These are phyloP conservation scores for Papilio polyxenes DNA, from an alignment of 1,140 invertebrate species.

Conservation along the genomic window DNA sequence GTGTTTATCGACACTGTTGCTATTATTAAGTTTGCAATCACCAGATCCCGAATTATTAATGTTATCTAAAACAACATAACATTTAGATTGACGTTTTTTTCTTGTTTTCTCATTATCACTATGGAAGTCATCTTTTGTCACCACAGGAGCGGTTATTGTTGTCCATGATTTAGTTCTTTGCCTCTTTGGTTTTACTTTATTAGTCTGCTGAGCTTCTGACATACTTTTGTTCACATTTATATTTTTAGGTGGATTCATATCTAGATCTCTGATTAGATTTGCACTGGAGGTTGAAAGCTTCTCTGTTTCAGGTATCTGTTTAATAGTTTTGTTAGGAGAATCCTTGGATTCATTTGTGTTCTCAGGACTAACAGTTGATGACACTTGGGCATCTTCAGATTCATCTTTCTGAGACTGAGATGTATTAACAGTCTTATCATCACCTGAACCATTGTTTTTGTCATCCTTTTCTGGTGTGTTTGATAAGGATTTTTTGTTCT, in stretches of 20 bases:
- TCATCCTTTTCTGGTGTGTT: constrained; percentile 14
- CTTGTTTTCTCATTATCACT: constrained; percentile 66
- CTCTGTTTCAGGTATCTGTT: constrained; percentile 38
- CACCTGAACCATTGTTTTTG: constrained; percentile 21
- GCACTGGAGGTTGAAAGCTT: constrained; percentile 47
- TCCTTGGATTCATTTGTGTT: constrained; percentile 19
- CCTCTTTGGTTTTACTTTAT: constrained; percentile 52
- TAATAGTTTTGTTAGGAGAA: not conserved
- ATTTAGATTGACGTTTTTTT: constrained; percentile 50
- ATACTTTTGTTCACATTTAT: constrained; percentile 56
- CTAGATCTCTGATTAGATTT: constrained; percentile 51
- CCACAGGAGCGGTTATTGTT: constrained; percentile 39
- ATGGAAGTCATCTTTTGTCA: constrained; percentile 52
- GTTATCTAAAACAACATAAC: constrained; percentile 15
- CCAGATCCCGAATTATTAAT: constrained; percentile 44
- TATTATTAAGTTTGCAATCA: constrained; percentile 45
- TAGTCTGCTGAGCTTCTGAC: constrained; percentile 45
- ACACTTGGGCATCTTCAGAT: not conserved
- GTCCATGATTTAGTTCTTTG: constrained; percentile 66
- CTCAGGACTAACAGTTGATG: constrained; percentile 4
- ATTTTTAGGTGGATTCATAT: constrained; percentile 45
- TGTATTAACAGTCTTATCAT: constrained; percentile 11
- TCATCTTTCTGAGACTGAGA: constrained; percentile 36
- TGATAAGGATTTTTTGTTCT: constrained; percentile 38
- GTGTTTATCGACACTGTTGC: constrained; percentile 43